Evolutionary conservation across 2,797 vertebrate species (phyloP).

Genomic region (Microhierax caerulescens): DNA sequence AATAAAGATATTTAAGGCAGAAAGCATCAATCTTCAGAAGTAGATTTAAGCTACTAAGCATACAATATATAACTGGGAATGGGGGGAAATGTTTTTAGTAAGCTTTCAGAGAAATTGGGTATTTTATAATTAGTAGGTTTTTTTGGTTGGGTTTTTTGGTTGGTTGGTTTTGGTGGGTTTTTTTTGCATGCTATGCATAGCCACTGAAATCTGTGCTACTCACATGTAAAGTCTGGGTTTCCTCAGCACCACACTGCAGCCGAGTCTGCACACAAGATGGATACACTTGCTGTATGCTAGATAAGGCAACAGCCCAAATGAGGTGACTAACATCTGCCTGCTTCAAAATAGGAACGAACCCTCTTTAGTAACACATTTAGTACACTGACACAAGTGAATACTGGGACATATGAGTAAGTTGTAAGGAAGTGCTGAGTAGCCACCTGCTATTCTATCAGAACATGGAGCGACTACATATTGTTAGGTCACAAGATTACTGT

Average conservation of each 20-base stretch:
- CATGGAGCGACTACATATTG: background rate
- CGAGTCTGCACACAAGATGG: background rate
- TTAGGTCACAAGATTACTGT: background rate
- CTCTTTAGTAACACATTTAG: background rate
- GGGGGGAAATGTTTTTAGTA: background rate
- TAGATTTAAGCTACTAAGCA: background rate
- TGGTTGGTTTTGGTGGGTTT: too few relatives aligned
- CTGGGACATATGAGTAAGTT: background rate
- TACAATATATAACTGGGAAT: background rate
- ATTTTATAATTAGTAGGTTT: background rate
- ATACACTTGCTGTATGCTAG: background rate
- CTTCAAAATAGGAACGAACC: background rate
- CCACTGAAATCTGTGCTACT: background rate
- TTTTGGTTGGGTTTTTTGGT: background rate
- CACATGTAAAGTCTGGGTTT: background rate
- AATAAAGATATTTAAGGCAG: background rate
- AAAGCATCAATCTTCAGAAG: background rate
- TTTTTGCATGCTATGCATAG: background rate
- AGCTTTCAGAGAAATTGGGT: background rate
- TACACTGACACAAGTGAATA: background rate
- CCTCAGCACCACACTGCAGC: background rate
- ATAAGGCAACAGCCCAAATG: background rate
- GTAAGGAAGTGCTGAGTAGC: background rate
- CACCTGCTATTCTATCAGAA: background rate
- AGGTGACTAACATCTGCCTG: background rate